phyloP scores from a whole-genome alignment of 2,797 vertebrate species.

The Clarias pachynema region DNA sequence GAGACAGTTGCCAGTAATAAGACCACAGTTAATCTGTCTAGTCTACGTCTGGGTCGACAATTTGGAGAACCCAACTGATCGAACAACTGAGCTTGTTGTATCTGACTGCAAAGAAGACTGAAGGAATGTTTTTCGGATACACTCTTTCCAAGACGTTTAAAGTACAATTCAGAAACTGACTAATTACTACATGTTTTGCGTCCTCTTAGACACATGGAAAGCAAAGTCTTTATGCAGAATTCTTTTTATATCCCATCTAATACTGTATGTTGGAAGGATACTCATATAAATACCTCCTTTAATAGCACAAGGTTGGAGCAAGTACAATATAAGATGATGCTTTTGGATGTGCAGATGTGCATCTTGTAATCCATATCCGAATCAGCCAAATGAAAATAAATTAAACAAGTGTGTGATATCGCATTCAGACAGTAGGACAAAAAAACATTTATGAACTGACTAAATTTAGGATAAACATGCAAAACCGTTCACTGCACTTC shows the following conservation, averaged over 20 bases:
- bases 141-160: neutral
- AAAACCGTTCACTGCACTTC: neutral
- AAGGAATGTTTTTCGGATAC: neutral
- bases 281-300: neutral
- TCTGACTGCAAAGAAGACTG: neutral
- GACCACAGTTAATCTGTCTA: slow-evolving; percentile 46
- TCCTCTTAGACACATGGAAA: neutral
- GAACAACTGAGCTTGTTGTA: neutral
- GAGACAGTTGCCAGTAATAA: slow-evolving; percentile 18
- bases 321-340: neutral
- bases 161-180: neutral
- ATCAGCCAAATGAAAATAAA: neutral
- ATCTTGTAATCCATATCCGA: neutral
- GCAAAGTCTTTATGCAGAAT: neutral
- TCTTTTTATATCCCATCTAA: neutral
- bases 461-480: neutral
- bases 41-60: slow-evolving; percentile 29
- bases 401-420: neutral
- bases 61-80: neutral
- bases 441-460: neutral
- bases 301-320: neutral
- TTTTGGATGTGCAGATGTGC: neutral
- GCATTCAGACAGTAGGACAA: neutral
- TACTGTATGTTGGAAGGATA: neutral
- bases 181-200: neutral